Base-by-base conservation (phyloP, 2,888 invertebrate species). In the Oligia latruncula region DNA sequence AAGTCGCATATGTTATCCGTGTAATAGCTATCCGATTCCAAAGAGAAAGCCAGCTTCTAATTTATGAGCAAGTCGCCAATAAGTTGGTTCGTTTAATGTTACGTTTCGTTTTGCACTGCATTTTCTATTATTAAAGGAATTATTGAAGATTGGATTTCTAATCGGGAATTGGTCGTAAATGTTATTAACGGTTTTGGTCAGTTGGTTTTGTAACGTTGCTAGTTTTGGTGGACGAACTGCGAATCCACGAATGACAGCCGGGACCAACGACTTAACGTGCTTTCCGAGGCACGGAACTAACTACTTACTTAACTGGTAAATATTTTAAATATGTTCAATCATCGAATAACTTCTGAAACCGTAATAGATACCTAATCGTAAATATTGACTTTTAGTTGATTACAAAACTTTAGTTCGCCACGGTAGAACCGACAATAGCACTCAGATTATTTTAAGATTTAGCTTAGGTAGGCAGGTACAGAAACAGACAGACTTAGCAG, bases 1-100 rank as follows among this genome's bases (percentile, higher is more conserved):
- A 88, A 89, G 84, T 90, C 86, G 88, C 84, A 90, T 85, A 89
- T 88, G 87, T 89, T 90, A 89, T 90, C 84, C 84, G 72, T 75
- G 87, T 88, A 89, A 90, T 88, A 90, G 89, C 90, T 68, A 70
- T 81, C 74, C 81, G 88, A 86, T 81, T 74, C 78, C 81, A 23
- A 80, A 78, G 83, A 83, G 89, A 89, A 88, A 73, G 72, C 74
- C 71, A 67, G 77, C 20, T 74, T 60, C 83, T 81, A 87, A 87
- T 88, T 79, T 87, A 87, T 87, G 80, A 85, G 65, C 43, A 29
- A 82, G 58, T 71, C 71, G 80, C 83, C 87, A 88, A 87, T 87
- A 88, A 85, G 77, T 85, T 86, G 71, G 75, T 81, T 74, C 80
- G 82, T 70, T 80, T 86, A 78, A 88, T 82, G 87, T 80, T 77